These are phyloP conservation scores for Serrognathus titanus DNA, from an alignment of 2,888 invertebrate genomes.

Conservation along the genomic window DNA sequence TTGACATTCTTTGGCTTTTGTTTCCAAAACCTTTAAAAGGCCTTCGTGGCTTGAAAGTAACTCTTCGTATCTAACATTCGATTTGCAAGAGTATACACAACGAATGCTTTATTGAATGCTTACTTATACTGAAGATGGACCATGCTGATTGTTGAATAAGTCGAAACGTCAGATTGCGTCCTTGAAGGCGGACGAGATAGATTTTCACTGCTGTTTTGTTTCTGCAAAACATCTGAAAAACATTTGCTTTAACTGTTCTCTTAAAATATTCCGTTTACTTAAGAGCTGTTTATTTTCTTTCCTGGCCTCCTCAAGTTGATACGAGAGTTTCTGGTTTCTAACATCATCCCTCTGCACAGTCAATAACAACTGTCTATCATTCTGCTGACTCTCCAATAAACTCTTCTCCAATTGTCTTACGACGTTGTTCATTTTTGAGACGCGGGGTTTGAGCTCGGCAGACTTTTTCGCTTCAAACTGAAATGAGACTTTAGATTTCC, in stretches of 20 bases:
- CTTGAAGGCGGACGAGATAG: slow-evolving; percentile 28
- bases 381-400: slow-evolving; percentile 31
- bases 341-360: slow-evolving; percentile 30
- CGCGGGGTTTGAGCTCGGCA: slow-evolving; percentile 8
- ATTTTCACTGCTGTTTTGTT: slow-evolving; percentile 24
- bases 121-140: slow-evolving; percentile 57
- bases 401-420: slow-evolving; percentile 32
- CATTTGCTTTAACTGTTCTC: neutral
- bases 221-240: slow-evolving; percentile 34
- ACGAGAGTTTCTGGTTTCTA: slow-evolving; percentile 30
- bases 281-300: slow-evolving; percentile 40
- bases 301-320: slow-evolving; percentile 36
- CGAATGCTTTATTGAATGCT: neutral
- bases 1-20: slow-evolving; percentile 36
- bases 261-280: slow-evolving; percentile 23
- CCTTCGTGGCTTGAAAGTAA: slow-evolving; percentile 39
- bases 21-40: slow-evolving; percentile 38
- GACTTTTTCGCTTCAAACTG: slow-evolving; percentile 3
- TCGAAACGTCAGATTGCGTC: slow-evolving; percentile 40
- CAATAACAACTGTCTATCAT: slow-evolving; percentile 35
- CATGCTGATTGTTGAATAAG: slow-evolving; percentile 56
- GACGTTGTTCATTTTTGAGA: slow-evolving; percentile 23
- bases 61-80: slow-evolving; percentile 39
- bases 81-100: too few species aligned
- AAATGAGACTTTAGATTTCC: neutral